Base-by-base conservation (phyloP, 2,113 vertebrate species). In the Nesospiza acunhae region DNA sequence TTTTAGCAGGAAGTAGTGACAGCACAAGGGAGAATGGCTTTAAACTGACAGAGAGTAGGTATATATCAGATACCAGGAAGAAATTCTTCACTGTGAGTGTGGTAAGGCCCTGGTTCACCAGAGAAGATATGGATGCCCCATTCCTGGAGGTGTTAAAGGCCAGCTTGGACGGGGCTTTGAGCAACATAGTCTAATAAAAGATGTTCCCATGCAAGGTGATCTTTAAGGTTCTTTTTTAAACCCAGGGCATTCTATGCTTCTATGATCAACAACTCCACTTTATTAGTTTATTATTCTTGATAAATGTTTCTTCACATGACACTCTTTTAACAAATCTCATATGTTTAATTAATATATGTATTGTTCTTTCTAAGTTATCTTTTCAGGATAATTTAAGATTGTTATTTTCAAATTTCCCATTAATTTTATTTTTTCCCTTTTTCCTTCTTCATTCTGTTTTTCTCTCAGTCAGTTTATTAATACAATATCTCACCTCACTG, bases 371-470 rank as follows among this genome's bases (percentile, higher is more conserved):
- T 14, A 69, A 39, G 6, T 75, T 82, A n/a, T 35, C 1, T 58
- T 86, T 64, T 50, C 15, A 8, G 19, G 7, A 53, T n/a, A 31
- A 37, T 1, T 67, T 62, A 70, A 31, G 49, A 49, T 4, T 9
- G 1, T 9, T 42, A 31, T 42, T 82, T 85, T 75, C 8, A 28
- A 41, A 37, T 85, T 72, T 75, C 13, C 13, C 6, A 52, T 27
- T 49, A 44, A 37, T 55, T 46, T 80, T 6, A 5, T 0, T 37
- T 83, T n/a, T 10, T 1, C 1, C 1, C 4, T 4, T 0, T 46
- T 66, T 22, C 11, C 6, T 44, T n/a, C 9, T 69, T 31, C 0
- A 1, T 52, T 70, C 11, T 37, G 41, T 31, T 85, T 63, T 6
- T 5, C 4, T 28, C 11, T 23, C 4, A 47, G 17, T 52, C 19